phyloP scores from a whole-genome alignment of 1,140 invertebrate species.

The Charaxes varanes region DNA sequence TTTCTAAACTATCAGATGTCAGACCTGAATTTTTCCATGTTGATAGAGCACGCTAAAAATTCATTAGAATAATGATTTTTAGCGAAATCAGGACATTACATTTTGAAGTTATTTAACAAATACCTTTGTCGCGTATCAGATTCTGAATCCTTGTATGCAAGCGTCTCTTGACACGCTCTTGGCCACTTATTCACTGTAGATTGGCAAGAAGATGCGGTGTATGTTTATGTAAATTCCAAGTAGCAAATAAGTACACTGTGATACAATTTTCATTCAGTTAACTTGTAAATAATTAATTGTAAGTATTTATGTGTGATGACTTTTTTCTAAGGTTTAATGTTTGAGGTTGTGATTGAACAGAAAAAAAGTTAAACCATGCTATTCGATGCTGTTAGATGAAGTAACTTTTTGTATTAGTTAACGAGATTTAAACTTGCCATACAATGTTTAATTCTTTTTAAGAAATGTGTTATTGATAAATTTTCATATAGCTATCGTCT shows the following conservation, averaged over 20 bases:
- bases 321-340: slow-evolving; percentile 3
- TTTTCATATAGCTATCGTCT: neutral
- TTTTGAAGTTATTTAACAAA: too few relatives aligned
- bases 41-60: too few relatives aligned
- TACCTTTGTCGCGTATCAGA: too few relatives aligned
- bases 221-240: neutral
- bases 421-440: slow-evolving; percentile 65
- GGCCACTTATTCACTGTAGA: too few relatives aligned
- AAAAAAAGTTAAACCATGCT: neutral
- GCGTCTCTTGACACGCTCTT: too few relatives aligned
- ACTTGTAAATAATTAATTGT: neutral
- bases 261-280: neutral
- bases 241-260: neutral
- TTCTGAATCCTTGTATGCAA: too few relatives aligned
- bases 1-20: too few relatives aligned
- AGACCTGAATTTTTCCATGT: too few relatives aligned
- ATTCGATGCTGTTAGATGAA: neutral
- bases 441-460: slow-evolving; percentile 60
- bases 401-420: slow-evolving; percentile 6
- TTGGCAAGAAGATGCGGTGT: too few relatives aligned
- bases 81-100: too few relatives aligned
- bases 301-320: slow-evolving; percentile 1
- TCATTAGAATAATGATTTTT: too few relatives aligned
- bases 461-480: neutral
- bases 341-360: slow-evolving; percentile 6